Base-by-base conservation (phyloP, 2,113 vertebrate species). In the Gambusia holbrooki region DNA sequence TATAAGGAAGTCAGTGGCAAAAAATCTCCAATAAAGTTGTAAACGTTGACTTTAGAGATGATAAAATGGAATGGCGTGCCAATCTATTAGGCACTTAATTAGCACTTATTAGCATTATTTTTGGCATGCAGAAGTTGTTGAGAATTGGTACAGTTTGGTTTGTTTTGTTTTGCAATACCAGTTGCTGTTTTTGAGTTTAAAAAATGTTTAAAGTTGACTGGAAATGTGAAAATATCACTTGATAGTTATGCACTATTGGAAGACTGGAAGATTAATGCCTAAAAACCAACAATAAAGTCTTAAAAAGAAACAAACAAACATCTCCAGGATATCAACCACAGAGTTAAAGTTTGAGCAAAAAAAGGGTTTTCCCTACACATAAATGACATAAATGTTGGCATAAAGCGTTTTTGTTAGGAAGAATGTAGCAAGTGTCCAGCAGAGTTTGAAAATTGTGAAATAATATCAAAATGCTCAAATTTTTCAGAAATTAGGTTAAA, bases 101-200 rank as follows among this genome's bases (percentile, higher is more conserved):
- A 29, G 10, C 27, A 25, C 22, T 74, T 74, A 15, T 74, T 74
- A n/a, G 25, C 62, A n/a, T 58, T 60, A 51, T 33, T 58, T 58
- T 25, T 69, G 29, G 19, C 22, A 29, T 54, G 30, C 54, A 61
- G 45, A 73, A 27, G 45, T n/a, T 35, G 42, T 65, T 51, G 12
- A 22, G 15, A 51, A 2, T 6, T 22, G 19, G 15, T 17, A 5
- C 48, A 51, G 48, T 17, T 51, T 51, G 48, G 7, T 51, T 22
- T 51, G 6, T 1, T 48, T 19, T 19, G 5, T 7, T 11, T 37
- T 37, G 10, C 14, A 22, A 7, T 19, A 22, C 0, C 48, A 54
- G 51, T 22, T 25, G 25, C 22, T 37, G 35, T 37, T 37, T 37
- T 37, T 37, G 35, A 37, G 35, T 37, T 37, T 8, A 33, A 37